Evolutionary conservation across 2,797 vertebrate genomes (phyloP), one percentile per base, ranked within the genome.

Genomic region (Trematomus bernacchii): DNA sequence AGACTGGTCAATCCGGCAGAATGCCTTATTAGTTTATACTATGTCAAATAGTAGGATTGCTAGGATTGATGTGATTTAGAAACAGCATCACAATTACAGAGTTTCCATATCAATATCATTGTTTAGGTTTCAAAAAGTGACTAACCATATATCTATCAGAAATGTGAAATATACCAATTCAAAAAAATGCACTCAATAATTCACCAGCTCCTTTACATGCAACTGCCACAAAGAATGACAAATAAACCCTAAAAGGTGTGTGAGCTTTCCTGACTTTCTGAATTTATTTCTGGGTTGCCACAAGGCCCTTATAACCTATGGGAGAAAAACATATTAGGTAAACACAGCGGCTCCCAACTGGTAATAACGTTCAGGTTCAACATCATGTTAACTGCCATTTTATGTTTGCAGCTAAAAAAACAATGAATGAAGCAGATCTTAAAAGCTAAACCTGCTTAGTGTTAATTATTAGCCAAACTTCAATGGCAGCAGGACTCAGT

Each of bases 291-390:
- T 52, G 43, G 33, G 14, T 63, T 12, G 23, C 9, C 37, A 27
- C 27, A 27, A 27, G 21, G 53, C 54, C n/a, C 57, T 53, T 16
- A 2, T 4, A 46, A 52, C 62, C 0, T 14, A 0, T 14, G 18
- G 7, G 44, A 23, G 10, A 44, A 37, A 46, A 21, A 53, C 19
- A 13, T 2, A 4, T 16, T 10, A 59, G 53, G 12, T 52, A 4
- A 18, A 30, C 13, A 43, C 10, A 37, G 1, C n/a, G 3, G 3
- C 37, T 47, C 13, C 46, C 15, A 19, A 40, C 44, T 16, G 19
- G 18, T 52, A 46, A 58, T 42, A 23, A 74, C 42, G 30, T 47
- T 73, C n/a, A 33, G 27, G 3, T n/a, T 57, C 6, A 63, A 18
- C 53, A 57, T 67, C 48, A 37, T 3, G 33, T 43, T 21, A 21